Evolutionary conservation across 1,140 invertebrate genomes (phyloP).

Genomic region (Elysia chlorotica): DNA sequence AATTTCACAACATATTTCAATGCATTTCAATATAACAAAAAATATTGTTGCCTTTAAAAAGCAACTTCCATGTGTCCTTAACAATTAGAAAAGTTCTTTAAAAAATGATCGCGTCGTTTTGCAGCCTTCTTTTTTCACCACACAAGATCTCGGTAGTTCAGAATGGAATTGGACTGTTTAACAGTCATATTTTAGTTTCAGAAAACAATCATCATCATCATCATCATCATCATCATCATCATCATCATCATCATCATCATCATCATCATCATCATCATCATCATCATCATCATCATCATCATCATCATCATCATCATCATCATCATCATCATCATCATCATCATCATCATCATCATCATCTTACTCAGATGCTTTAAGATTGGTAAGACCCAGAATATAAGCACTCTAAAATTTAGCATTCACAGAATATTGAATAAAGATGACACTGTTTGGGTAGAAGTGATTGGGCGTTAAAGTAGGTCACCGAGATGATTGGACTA

Average conservation of each 20-base stretch:
- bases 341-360: not conserved
- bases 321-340: slow-evolving; percentile 8
- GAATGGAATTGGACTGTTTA: no score
- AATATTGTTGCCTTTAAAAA: no score
- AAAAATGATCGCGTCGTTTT: not conserved
- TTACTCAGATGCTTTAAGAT: not conserved
- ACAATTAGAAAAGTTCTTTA: no score
- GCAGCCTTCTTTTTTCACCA: not conserved
- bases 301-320: slow-evolving; percentile 12
- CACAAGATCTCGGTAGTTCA: not conserved
- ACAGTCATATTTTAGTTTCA: no score
- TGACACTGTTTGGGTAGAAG: not conserved
- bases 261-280: slow-evolving; percentile 20
- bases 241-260: slow-evolving; percentile 19
- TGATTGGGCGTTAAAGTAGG: not conserved
- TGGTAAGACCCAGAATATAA: not conserved
- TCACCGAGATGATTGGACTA: not conserved
- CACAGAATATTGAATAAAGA: not conserved
- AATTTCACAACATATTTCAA: no score
- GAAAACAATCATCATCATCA: slow-evolving; percentile 2
- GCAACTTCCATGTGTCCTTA: not conserved
- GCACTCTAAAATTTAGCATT: not conserved
- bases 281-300: slow-evolving; percentile 18
- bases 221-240: slow-evolving; percentile 6
- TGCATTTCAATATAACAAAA: no score